Evolutionary conservation across 2,888 invertebrate species (phyloP).

Genomic region (Aphidoletes aphidimyza): DNA sequence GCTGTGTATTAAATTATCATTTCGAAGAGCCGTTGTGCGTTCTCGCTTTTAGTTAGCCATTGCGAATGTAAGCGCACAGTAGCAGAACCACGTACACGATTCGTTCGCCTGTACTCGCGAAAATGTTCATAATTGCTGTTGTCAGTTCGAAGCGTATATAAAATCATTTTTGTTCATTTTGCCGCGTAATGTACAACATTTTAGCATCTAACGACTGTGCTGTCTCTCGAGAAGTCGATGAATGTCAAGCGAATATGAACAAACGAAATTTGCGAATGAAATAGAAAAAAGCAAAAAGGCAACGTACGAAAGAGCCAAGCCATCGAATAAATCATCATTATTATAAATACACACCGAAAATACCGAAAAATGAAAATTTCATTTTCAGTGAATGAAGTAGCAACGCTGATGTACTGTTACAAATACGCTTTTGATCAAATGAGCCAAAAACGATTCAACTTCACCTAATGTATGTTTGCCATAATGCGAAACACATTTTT

Average conservation of each 20-base stretch:
- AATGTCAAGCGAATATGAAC: slow-evolving; percentile 15
- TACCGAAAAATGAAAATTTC: not conserved
- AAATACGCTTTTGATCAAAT: slow-evolving; percentile 38
- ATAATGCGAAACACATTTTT: slow-evolving; percentile 27
- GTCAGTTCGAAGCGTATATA: slow-evolving; percentile 35
- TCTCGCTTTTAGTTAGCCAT: not conserved
- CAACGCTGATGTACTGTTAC: not conserved
- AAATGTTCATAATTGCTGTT: slow-evolving; percentile 52
- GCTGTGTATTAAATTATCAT: slow-evolving; percentile 37
- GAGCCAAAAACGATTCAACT: slow-evolving; percentile 8
- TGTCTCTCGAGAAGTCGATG: not conserved
- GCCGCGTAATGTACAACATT: not conserved
- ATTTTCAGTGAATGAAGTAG: slow-evolving; percentile 49
- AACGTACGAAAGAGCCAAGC: not conserved
- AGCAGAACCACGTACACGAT: not conserved
- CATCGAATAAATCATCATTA: slow-evolving; percentile 50
- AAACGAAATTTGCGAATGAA: too few relatives aligned
- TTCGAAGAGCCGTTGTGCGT: slow-evolving; percentile 14
- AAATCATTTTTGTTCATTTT: slow-evolving; percentile 41
- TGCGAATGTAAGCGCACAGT: not conserved
- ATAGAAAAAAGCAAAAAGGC: not conserved
- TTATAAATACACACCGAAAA: slow-evolving; percentile 38
- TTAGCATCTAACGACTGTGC: slow-evolving; percentile 28
- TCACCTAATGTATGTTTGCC: not conserved
- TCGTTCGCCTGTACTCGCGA: too few relatives aligned